Evolutionary conservation across 92 coral and sea anemone genomes (phyloP), one percentile per base, ranked within the genome.

Genomic region (Desmophyllum pertusum): DNA sequence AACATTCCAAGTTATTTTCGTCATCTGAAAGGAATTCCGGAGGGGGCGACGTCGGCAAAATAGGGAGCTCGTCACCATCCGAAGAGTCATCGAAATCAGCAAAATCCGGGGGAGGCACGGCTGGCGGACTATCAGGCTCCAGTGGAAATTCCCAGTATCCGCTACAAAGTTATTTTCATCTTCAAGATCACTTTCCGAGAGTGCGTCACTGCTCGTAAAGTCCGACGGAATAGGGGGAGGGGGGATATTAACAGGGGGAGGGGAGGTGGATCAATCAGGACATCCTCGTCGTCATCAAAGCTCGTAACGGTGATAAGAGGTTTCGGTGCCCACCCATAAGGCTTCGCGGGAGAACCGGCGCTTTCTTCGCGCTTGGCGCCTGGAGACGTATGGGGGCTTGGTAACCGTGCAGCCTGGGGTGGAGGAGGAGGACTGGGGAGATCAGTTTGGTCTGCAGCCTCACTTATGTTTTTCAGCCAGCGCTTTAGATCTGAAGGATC

Each of bases 221-320:
- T 85, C 88, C 50, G 52, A 76, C 59, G 83, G 83, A 67, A 90
- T 62, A 14, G 74, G 77, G 75, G 88, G 83, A 45, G 88, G 90
- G 27, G 90, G 86, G 52, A 80, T 67, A 39, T 42, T 74, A 52
- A 76, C 74, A 36, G 79, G 90, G 25, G 93, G 93, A 81, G 93
- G 92, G 90, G 92, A 25, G 88, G 93, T 5, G 86, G 69, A 59
- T 85, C 85, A 14, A 75, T 50, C 41, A 85, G 88, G 42, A 83
- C 88, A 39, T 90, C 94, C 55, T 90, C 93, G 37, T 88, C 97
- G 57, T 88, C 93, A 18, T 89, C 93, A 59, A 93, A 90, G 45
- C 92, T 92, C 38, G 98, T 94, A 19, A 94, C 91, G 21, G 95
- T 94, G 78, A 94, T 94, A 3, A 87, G 70, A 15, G 98, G 98